A percentile compares a stretch with the other conserved stretches of the same genome.
phyloP scores from a whole-genome alignment of 2,113 vertebrate species.

The Takifugu flavidus region DNA sequence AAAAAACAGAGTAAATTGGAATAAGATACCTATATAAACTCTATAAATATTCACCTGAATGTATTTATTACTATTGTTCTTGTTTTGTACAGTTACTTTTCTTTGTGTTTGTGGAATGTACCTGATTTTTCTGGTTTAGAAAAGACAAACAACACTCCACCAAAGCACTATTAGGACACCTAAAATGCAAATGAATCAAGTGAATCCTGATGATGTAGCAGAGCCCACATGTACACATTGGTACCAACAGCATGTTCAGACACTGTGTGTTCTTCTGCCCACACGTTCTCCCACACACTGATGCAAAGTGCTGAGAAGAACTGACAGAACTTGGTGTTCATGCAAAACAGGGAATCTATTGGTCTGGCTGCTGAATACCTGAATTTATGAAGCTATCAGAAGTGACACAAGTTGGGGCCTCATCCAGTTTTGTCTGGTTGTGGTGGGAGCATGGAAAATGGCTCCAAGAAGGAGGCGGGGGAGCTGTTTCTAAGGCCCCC shows the following conservation, averaged over 20 bases:
- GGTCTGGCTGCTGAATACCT: constrained; percentile 37
- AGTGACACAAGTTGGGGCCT: constrained; percentile 26
- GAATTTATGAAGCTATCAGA: constrained; percentile 29
- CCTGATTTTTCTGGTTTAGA: constrained; percentile 5
- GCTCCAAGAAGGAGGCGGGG: constrained; percentile 13
- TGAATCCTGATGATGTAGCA: constrained; percentile 31
- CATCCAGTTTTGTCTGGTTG: constrained; percentile 54
- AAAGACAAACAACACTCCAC: constrained; percentile 15
- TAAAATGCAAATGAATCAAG: constrained; percentile 14
- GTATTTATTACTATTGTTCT: constrained; percentile 5
- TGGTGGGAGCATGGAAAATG: constrained; percentile 35
- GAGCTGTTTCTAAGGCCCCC: constrained; percentile 77
- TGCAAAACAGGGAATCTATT: constrained; percentile 41
- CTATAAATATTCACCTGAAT: constrained; percentile 46
- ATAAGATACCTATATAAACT: constrained; percentile 48
- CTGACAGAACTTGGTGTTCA: constrained; percentile 46
- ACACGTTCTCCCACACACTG: constrained; percentile 35
- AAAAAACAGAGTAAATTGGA: constrained; percentile 28
- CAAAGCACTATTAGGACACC: constrained; percentile 25
- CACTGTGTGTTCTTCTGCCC: constrained; percentile 51
- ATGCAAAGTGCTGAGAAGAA: constrained; percentile 31
- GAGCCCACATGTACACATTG: constrained; percentile 38
- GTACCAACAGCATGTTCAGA: constrained; percentile 55
- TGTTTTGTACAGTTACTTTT: constrained; percentile 5
- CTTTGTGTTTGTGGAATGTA: constrained; percentile 5